Percentiles rank a stretch among this genome's conserved stretches.
Conservation (phyloP, 2,888 invertebrate genomes). For the Pogonocherus hispidulus region DNA sequence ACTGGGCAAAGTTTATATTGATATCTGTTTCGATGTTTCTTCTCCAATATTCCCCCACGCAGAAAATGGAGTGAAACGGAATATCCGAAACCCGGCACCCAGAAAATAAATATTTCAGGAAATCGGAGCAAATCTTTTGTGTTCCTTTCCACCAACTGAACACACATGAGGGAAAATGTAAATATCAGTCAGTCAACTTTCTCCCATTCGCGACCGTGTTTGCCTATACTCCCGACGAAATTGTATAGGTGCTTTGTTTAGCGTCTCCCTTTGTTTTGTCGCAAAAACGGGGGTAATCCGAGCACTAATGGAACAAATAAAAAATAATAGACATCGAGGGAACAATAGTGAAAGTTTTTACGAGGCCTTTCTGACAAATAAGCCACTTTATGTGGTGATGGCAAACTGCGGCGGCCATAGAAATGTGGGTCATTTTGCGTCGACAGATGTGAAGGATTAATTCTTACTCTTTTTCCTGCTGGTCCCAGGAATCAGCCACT, state of each 20-base stretch:
- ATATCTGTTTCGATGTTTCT: no score
- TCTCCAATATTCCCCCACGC: background rate
- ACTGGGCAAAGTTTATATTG: no score
- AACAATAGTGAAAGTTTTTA: conserved; percentile 1
- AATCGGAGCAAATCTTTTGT: background rate
- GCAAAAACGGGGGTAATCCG: background rate
- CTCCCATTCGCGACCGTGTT: background rate
- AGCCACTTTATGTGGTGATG: background rate
- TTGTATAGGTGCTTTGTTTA: background rate
- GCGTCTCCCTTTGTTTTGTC: conserved; percentile 1
- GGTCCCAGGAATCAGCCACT: no score
- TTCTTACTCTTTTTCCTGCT: no score
- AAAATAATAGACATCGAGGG: conserved; percentile 4
- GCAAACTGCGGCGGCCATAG: no score
- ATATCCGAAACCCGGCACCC: background rate
- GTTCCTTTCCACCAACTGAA: background rate
- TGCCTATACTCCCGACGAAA: background rate
- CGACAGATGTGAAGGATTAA: no score
- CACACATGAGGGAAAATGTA: background rate
- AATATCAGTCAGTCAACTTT: conserved; percentile 1
- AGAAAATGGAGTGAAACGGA: background rate
- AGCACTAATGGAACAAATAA: conserved; percentile 4
- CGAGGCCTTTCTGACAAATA: background rate
- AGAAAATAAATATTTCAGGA: conserved; percentile 1
- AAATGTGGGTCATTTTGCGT: background rate